A percentile compares a stretch with the other conserved stretches of the same genome.
phyloP scores from a whole-genome alignment of 2,797 vertebrate genomes.

The Lithobates sylvaticus region DNA sequence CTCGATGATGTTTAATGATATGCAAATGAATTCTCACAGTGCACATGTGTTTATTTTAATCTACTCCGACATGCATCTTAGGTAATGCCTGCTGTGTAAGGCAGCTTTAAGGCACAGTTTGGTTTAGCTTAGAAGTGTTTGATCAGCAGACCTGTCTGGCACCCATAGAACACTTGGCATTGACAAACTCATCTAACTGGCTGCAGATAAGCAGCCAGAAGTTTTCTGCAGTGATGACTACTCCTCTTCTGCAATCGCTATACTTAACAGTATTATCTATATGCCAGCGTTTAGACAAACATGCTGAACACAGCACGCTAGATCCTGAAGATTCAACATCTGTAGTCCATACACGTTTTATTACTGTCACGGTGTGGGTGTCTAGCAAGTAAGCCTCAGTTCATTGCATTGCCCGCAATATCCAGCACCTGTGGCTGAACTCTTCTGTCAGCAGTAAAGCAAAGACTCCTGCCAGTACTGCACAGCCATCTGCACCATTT shows the following conservation, averaged over 20 bases:
- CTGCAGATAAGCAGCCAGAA: slow-evolving; percentile 3
- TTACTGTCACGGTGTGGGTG: not conserved
- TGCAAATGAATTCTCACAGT: slow-evolving; percentile 12
- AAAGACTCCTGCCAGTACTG: not conserved
- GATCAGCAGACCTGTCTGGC: slow-evolving; percentile 25
- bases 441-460: slow-evolving; percentile 42
- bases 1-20: not conserved
- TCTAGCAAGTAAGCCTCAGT: not conserved
- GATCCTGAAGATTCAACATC: not conserved
- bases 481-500: not conserved
- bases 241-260: not conserved
- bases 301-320: not conserved
- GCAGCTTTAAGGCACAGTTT: slow-evolving; percentile 20
- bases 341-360: not conserved
- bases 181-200: slow-evolving; percentile 12
- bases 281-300: not conserved
- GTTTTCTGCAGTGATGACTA: slow-evolving; percentile 27
- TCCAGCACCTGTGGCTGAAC: not conserved
- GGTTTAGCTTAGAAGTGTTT: slow-evolving; percentile 8
- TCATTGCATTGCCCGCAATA: not conserved
- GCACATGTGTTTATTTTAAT: not conserved
- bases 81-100: slow-evolving; percentile 9
- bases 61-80: not conserved
- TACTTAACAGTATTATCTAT: slow-evolving; percentile 6
- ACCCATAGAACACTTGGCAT: slow-evolving; percentile 3